These are phyloP conservation scores for Tupaia chinensis DNA, from an alignment of 2,113 vertebrate species.

Conservation along the genomic window DNA sequence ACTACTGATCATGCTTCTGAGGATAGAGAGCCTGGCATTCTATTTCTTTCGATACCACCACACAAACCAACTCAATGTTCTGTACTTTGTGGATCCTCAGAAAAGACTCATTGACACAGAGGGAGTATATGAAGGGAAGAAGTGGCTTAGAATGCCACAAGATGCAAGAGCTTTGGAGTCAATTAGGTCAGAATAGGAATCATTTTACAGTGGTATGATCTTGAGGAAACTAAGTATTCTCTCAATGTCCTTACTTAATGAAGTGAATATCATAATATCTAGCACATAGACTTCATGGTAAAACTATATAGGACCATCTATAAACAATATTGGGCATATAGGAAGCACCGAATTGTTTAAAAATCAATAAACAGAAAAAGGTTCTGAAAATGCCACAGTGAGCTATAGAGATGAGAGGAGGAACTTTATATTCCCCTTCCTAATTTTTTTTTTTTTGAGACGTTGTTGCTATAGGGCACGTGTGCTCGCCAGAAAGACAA, in stretches of 20 bases:
- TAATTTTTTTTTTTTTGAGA: background rate
- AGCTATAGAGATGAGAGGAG: background rate
- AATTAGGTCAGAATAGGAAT: background rate
- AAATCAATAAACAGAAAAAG: slow-evolving; percentile 24
- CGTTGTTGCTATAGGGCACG: too few relatives aligned
- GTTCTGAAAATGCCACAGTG: background rate
- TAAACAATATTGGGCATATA: background rate
- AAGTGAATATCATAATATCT: background rate
- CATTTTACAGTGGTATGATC: background rate
- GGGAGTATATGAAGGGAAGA: background rate
- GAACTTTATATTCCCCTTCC: background rate
- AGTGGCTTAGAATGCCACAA: background rate
- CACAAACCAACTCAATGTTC: background rate
- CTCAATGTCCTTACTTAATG: background rate
- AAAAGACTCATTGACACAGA: background rate
- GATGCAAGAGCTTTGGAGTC: background rate
- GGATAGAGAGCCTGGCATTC: background rate
- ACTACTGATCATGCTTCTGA: background rate
- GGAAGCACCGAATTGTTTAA: background rate
- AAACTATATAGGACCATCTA: background rate
- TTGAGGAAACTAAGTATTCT: background rate
- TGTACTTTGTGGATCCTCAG: background rate
- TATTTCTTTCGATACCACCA: background rate
- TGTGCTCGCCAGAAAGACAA: too few relatives aligned
- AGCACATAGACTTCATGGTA: background rate